phyloP scores from a whole-genome alignment of 2,797 vertebrate species.

The Arrhamphus sclerolepis region DNA sequence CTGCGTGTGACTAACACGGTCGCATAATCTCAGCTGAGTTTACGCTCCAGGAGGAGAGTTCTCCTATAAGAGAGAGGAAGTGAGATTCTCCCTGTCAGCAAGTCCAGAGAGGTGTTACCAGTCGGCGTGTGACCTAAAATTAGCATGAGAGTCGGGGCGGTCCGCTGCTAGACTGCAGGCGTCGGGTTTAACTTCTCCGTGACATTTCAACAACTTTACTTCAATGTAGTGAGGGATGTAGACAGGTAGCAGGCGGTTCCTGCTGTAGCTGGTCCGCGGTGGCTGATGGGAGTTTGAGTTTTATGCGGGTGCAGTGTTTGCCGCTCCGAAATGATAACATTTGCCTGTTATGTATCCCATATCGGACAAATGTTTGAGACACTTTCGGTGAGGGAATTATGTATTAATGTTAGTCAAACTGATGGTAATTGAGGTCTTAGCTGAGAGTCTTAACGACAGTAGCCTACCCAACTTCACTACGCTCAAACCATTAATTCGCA shows the following conservation, averaged over 20 bases:
- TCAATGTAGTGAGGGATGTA: not conserved
- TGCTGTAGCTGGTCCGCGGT: constrained; percentile 42
- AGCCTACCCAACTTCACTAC: no score
- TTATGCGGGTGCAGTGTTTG: not conserved
- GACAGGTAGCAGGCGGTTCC: constrained; percentile 26
- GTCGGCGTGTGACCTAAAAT: constrained; percentile 17
- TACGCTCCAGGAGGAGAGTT: constrained; percentile 29
- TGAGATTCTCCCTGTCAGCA: constrained; percentile 56
- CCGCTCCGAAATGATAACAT: not conserved
- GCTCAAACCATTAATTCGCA: no score
- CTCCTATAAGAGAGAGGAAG: constrained; percentile 65
- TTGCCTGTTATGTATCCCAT: no score
- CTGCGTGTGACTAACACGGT: constrained; percentile 12
- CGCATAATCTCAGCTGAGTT: constrained; percentile 22
- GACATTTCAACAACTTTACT: constrained; percentile 11
- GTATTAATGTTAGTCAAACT: no score
- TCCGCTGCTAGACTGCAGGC: not conserved
- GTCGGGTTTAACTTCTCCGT: no score
- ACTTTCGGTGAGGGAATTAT: not conserved
- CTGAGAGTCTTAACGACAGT: no score
- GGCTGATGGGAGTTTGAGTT: constrained; percentile 63
- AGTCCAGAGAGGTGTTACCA: constrained; percentile 30
- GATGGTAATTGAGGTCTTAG: no score
- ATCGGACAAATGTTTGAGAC: no score
- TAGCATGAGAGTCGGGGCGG: not conserved